Evolutionary conservation across 30 jellyfish, hydroid and myxozoan genomes (phyloP), one percentile per base, ranked within the genome.

Genomic region (Aurelia aurita complex sp. Pacific): DNA sequence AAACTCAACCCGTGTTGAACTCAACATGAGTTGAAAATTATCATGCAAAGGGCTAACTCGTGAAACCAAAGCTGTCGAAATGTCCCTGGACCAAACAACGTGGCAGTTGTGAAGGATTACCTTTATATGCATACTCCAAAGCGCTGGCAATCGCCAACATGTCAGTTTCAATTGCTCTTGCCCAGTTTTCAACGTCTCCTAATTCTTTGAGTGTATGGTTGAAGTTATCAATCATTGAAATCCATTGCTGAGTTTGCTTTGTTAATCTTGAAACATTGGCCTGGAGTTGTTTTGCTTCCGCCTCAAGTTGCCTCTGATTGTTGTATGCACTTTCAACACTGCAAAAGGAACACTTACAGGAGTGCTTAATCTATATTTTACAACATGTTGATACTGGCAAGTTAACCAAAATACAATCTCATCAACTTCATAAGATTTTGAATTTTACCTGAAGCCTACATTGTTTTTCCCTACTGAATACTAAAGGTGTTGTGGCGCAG

Each of bases 131-230:
- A 94, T 88, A 94, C 51, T 88, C 98, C 86, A 94, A 74, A 0
- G 98, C 98, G 78, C 97, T 83, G 3, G 98, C 98, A 42, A 94
- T 85, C 19, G 97, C 83, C n/a, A 97, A 76, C 90, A 94, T 94
- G 77, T 94, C 98, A 55, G 97, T 84, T 80, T 94, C 98, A 76
- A 94, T 94, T 23, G 96, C 82, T 62, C 93, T 79, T 88, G 98
- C 98, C 98, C 98, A 94, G 66, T 94, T 94, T 74, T 94, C 98
- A 1, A 94, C 97, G 89, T 94, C 98, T 65, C 98, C 98, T 2
- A 94, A 92, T 64, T 94, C 98, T 67, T 94, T 94, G 34, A 94
- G 71, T 29, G 97, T 69, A 38, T 94, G 96, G 64, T 94, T 85
- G 87, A 94, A 94, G 46, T 67, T 74, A 43, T 88, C 97, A 23